Conservation (phyloP, 2,888 invertebrate genomes). For the Pyrocoelia pectoralis region DNA sequence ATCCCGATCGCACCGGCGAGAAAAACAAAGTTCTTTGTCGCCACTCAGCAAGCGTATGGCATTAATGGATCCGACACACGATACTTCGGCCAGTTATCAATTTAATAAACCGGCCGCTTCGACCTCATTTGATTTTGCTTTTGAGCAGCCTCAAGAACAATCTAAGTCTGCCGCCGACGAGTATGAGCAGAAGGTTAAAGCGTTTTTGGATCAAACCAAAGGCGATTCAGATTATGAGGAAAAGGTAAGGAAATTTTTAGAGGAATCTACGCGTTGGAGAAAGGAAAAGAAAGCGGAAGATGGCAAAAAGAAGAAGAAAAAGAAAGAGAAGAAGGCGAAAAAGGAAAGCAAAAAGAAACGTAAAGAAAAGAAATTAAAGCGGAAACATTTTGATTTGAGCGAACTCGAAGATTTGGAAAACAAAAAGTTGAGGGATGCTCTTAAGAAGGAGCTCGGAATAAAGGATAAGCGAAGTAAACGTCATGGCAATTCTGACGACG, state of each 20-base stretch:
- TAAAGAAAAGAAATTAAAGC: slow-evolving; percentile 76
- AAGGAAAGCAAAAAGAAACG: slow-evolving; percentile 78
- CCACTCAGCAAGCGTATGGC: slow-evolving; percentile 87
- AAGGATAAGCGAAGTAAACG: slow-evolving; percentile 57
- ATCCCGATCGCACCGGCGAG: slow-evolving; percentile 64
- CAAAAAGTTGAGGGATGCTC: slow-evolving; percentile 72
- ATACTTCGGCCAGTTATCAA: slow-evolving; percentile 66
- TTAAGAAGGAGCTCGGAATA: slow-evolving; percentile 65
- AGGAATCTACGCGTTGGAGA: slow-evolving; percentile 83
- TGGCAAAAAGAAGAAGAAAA: slow-evolving; percentile 66
- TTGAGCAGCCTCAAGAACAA: slow-evolving; percentile 59
- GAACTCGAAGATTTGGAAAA: slow-evolving; percentile 70
- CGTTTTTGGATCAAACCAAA: slow-evolving; percentile 79
- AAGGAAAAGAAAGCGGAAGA: slow-evolving; percentile 73
- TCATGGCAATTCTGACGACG: slow-evolving; percentile 58
- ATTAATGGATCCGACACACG: slow-evolving; percentile 68
- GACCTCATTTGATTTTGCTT: slow-evolving; percentile 60
- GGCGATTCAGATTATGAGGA: slow-evolving; percentile 85
- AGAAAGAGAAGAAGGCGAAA: slow-evolving; percentile 67
- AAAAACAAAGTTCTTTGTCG: slow-evolving; percentile 77
- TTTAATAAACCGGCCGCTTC: slow-evolving; percentile 75
- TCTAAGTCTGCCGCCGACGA: slow-evolving; percentile 65
- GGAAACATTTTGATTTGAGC: slow-evolving; percentile 71
- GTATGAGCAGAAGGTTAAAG: slow-evolving; percentile 72
- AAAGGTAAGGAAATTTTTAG: slow-evolving; percentile 84